phyloP scores from a whole-genome alignment of 2,113 vertebrate genomes.

The Mustela nigripes region DNA sequence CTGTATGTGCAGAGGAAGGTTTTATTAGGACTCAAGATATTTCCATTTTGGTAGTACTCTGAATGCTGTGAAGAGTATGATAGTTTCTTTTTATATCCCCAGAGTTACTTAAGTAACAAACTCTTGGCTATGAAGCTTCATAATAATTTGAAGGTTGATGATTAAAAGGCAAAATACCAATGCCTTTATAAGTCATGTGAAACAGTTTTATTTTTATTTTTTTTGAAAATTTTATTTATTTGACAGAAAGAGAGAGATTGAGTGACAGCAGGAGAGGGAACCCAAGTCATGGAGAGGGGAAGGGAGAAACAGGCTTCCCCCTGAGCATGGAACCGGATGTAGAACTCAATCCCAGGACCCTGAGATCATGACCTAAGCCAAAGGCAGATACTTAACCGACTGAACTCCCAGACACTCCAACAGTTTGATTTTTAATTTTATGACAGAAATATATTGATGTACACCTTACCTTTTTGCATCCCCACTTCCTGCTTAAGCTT shows the following conservation, averaged over 20 bases:
- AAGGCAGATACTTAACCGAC: not conserved
- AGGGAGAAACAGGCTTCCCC: not conserved
- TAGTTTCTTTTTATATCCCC: not conserved
- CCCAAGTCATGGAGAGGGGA: not conserved
- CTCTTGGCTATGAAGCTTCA: not conserved
- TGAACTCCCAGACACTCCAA: not conserved
- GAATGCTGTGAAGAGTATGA: not conserved
- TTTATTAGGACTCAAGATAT: not conserved
- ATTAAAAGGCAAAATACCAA: constrained; percentile 28
- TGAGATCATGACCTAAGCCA: not conserved
- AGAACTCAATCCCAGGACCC: not conserved
- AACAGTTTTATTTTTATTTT: not conserved
- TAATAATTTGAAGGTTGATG: constrained; percentile 21
- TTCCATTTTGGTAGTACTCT: not conserved
- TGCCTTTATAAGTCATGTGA: not conserved
- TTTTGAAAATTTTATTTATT: not conserved
- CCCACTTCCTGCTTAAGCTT: not conserved
- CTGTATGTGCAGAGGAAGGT: not conserved
- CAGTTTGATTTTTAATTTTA: not conserved
- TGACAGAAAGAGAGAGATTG: not conserved
- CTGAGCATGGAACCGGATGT: not conserved
- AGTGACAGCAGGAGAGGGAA: no score
- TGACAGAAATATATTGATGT: not conserved
- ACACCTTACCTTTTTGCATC: not conserved
- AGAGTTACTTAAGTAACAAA: constrained; percentile 3